Evolutionary conservation across 2,888 invertebrate species (phyloP), one percentile per base, ranked within the genome.

Genomic region (Selenia dentaria): DNA sequence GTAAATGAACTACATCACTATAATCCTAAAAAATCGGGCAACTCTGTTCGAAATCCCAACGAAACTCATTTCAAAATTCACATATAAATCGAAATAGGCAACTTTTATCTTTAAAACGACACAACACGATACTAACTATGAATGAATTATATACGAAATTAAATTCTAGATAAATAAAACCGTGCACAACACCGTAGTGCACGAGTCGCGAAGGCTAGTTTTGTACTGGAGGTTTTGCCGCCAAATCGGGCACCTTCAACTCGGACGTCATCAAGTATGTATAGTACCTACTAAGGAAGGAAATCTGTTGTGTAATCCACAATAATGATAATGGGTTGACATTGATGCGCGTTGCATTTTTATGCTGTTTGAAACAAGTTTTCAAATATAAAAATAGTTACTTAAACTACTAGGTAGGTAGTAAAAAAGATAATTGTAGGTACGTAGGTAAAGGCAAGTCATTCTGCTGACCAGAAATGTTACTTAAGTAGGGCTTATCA

Each of bases 181-280:
- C 25, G 25, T 25, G 9, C 25, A n/a, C n/a, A n/a, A n/a, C n/a
- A n/a, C n/a, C n/a, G n/a, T n/a, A 8, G 6, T 4, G 25, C 25
- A 14, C 44, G 16, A 16, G 4, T 3, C 16, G 16, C 16, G 48
- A 31, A 46, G 51, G 56, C 36, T 41, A 12, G 41, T 46, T 53
- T 37, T 43, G 37, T 39, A 71, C 71, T 71, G 62, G 46, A 66
- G 62, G 67, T 60, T 70, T 67, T 64, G 55, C 60, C 65, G 67
- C 67, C 62, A 65, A 63, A 56, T 53, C 51, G 51, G 35, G 27
- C 24, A 39, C 45, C 45, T 45, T 13, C 18, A 31, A 13, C n/a
- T 31, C 4, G 27, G 34, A 63, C 66, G 63, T 62, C 57, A 37
- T 18, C 12, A 20, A 16, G n/a, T 24, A 20, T 13, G 16, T n/a